These are phyloP conservation scores for Speoplatyrhinus poulsoni DNA, from an alignment of 2,113 vertebrate genomes.

Conservation along the genomic window DNA sequence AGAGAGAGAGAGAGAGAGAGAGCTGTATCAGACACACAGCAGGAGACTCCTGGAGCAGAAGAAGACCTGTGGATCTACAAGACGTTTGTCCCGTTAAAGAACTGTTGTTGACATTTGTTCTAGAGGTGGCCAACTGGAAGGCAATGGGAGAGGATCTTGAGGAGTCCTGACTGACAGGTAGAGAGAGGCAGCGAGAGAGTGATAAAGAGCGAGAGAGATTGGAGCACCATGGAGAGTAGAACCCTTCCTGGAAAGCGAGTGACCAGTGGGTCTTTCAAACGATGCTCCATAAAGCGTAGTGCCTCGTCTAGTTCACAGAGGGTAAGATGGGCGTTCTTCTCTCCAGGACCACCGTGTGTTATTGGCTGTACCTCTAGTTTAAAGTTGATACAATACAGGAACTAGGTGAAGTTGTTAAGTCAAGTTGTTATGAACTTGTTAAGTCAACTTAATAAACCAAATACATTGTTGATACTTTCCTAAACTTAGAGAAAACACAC, in stretches of 20 bases:
- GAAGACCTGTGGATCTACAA: not conserved
- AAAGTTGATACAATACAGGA: no score
- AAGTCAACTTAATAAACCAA: no score
- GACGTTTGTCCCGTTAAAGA: not conserved
- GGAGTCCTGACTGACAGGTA: not conserved
- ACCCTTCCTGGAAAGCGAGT: constrained; percentile 48
- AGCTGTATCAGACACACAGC: not conserved
- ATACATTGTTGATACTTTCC: no score
- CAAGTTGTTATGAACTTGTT: no score
- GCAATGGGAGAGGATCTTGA: no score
- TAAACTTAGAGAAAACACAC: no score
- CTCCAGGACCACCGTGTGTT: not conserved
- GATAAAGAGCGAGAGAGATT: constrained; percentile 4
- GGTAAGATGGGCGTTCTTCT: constrained; percentile 74
- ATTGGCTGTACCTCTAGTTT: not conserved
- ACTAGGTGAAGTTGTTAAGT: no score
- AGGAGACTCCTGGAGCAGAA: not conserved
- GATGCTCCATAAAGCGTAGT: constrained; percentile 72
- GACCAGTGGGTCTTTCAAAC: constrained; percentile 85
- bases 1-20: constrained; percentile 36
- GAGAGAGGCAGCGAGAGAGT: not conserved
- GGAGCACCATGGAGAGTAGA: constrained; percentile 56
- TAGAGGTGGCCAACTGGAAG: not conserved
- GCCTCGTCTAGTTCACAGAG: constrained; percentile 83
- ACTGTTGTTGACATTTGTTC: not conserved